Evolutionary conservation across 2,113 vertebrate genomes (phyloP).

Genomic region (Daboia siamensis): DNA sequence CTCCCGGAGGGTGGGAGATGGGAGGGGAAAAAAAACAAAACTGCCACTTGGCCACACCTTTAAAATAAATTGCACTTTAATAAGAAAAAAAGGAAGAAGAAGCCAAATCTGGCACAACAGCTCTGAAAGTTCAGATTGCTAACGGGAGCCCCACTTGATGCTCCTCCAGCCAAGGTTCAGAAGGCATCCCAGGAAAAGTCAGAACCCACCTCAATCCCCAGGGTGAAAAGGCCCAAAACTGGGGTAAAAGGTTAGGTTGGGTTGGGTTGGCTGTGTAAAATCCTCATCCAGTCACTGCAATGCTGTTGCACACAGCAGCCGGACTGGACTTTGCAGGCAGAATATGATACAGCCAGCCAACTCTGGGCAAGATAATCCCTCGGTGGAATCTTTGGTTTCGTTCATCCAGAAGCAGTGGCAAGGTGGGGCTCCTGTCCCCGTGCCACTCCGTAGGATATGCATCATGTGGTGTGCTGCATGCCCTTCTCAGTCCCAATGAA

Average conservation of each 20-base stretch:
- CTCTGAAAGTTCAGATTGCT: neutral
- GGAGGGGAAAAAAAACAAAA: neutral
- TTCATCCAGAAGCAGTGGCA: neutral
- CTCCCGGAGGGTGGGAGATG: neutral
- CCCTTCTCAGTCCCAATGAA: slow-evolving; percentile 68
- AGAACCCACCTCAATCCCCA: neutral
- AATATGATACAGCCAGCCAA: neutral
- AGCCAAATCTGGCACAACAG: neutral
- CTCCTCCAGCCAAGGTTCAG: neutral
- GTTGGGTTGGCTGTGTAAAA: neutral
- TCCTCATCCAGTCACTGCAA: neutral
- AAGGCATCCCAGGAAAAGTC: neutral
- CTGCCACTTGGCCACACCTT: neutral
- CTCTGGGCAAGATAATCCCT: neutral
- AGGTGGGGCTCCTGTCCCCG: neutral
- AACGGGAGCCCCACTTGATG: neutral
- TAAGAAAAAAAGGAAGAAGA: slow-evolving; percentile 32
- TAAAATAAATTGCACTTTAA: slow-evolving; percentile 44
- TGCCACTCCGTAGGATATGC: neutral
- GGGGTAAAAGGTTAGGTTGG: neutral
- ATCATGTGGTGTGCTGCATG: slow-evolving; percentile 40
- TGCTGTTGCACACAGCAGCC: neutral
- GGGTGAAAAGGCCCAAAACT: neutral
- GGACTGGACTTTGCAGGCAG: neutral
- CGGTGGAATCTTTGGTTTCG: slow-evolving; percentile 25